phyloP scores from a whole-genome alignment of 2,113 vertebrate genomes.

The Sprattus sprattus region DNA sequence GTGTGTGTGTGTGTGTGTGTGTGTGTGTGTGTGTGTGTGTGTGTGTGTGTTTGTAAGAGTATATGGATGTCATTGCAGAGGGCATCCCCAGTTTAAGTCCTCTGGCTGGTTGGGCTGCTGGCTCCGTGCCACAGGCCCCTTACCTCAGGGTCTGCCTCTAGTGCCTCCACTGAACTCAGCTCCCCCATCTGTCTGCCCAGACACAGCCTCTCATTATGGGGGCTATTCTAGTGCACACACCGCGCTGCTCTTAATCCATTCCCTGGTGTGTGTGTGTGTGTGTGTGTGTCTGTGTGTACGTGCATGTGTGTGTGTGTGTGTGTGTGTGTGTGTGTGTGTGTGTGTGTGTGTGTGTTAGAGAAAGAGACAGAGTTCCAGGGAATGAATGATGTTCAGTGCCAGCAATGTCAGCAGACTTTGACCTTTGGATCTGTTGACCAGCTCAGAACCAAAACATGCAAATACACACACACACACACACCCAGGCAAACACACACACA shows the following conservation, averaged over 20 bases:
- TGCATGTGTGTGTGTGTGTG: not conserved
- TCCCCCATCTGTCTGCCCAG: not conserved
- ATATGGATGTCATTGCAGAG: not conserved
- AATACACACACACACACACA: not conserved
- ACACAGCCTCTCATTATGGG: not conserved
- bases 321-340: slow-evolving; percentile 13
- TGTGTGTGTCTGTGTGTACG: not conserved
- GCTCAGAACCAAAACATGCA: not conserved
- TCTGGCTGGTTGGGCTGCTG: not conserved
- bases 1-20: not conserved
- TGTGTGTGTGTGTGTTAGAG: not conserved
- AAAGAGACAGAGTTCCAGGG: not conserved
- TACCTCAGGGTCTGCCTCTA: not conserved
- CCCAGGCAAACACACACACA: not conserved
- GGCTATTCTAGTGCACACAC: not conserved
- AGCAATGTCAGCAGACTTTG: not conserved
- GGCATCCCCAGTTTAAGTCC: not conserved
- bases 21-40: not conserved
- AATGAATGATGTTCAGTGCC: not conserved
- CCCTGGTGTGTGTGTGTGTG: not conserved
- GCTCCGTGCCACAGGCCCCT: not conserved
- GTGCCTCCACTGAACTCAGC: not conserved
- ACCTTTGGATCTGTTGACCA: not conserved
- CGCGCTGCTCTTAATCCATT: not conserved
- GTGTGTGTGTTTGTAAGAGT: not conserved